These are phyloP conservation scores for Muscina levida DNA, from an alignment of 2,888 invertebrate species.

Conservation along the genomic window DNA sequence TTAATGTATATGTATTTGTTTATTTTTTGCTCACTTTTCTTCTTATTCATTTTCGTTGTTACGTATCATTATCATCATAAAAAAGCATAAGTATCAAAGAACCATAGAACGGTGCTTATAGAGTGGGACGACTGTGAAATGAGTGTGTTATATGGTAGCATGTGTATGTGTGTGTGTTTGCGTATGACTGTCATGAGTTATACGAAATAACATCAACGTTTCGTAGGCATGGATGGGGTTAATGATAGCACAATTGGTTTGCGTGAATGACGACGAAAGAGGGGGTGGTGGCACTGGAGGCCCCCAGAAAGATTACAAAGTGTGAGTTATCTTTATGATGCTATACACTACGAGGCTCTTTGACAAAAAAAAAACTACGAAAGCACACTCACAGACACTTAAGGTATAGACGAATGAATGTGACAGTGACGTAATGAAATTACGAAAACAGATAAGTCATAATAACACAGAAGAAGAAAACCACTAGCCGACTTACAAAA, in stretches of 20 bases:
- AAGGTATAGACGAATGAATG: no score
- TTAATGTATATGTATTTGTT: conserved; percentile 20
- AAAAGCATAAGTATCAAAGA: conserved; percentile 30
- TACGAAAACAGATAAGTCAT: not conserved
- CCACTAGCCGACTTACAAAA: not conserved
- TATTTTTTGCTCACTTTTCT: conserved; percentile 40
- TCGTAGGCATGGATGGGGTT: not conserved
- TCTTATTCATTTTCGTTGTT: conserved; percentile 45
- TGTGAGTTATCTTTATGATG: conserved; percentile 50
- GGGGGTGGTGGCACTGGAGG: conserved; percentile 1
- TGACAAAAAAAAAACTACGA: not conserved
- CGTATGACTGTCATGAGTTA: conserved; percentile 14
- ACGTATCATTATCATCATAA: conserved; percentile 33
- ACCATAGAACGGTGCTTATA: conserved; percentile 38
- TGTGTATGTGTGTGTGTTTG: not conserved
- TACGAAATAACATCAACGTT: not conserved
- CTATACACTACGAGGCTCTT: conserved; percentile 11
- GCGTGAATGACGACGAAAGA: not conserved
- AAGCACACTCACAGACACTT: not conserved
- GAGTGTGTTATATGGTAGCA: not conserved
- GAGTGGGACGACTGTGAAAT: not conserved
- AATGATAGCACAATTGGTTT: no score
- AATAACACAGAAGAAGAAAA: no score
- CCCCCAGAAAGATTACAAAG: conserved; percentile 13
- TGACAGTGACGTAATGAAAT: conserved; percentile 57